Evolutionary conservation across 1,140 invertebrate species (phyloP), one percentile per base, ranked within the genome.

Genomic region (Conus betulinus): DNA sequence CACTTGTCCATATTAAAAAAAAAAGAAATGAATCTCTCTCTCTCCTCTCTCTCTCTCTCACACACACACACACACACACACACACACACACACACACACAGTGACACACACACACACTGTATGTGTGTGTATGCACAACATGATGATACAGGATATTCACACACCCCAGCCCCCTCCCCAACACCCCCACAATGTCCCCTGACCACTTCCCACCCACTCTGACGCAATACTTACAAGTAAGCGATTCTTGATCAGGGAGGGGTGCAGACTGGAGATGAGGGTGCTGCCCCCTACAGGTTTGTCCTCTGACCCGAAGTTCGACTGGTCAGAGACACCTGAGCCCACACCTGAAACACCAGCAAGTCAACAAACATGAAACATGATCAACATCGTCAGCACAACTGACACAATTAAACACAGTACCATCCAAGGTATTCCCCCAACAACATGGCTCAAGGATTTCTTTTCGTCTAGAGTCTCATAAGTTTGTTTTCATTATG

Each of bases 261-360:
- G 79, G 27, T 81, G 79, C 51, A 81, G 79, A 81, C 79, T 81
- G 79, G 79, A 53, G 20, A 81, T 81, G 79, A 81, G 27, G 39
- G 79, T 13, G 20, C 39, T 53, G 79, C 52, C 79, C 79, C 39
- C 39, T 17, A 51, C 51, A 23, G 79, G 10, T 51, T 81, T 81
- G 39, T 81, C 79, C 13, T 51, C 51, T 23, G 79, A 53, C 51
- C 51, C 79, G 6, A 81, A 23, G 79, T 53, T 17, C 39, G 51
- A 0, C 79, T 55, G 79, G 39, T 25, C 79, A 23, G 39, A 25
- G 3, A 39, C 53, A 51, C 55, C 25, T 13, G 57, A 67, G 20
- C 57, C 55, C n/a, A 10, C 57, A 85, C 83, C 63, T 85, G 83
- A 20, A 39, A 51, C 15, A 25, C n/a, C 39, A 39, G 39, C 39